phyloP scores from a whole-genome alignment of 2,797 vertebrate genomes.

The Distichodus sexfasciatus region DNA sequence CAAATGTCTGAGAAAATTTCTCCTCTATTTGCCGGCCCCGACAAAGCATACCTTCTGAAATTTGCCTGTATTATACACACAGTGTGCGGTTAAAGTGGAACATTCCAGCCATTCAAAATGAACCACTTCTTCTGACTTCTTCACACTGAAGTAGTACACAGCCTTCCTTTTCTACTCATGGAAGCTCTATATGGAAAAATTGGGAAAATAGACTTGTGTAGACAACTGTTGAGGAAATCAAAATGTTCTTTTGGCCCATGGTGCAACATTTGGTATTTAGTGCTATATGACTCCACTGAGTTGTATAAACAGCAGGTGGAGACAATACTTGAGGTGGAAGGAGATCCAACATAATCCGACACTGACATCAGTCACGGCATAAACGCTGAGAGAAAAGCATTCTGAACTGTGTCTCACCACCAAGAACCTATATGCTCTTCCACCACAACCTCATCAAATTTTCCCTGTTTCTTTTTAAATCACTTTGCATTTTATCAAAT shows the following conservation, averaged over 20 bases:
- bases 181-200: not conserved
- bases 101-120: conserved; percentile 45
- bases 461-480: not conserved
- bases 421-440: not conserved
- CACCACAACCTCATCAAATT: not conserved
- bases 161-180: not conserved
- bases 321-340: conserved; percentile 39
- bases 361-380: conserved; percentile 65
- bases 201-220: not conserved
- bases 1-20: not conserved
- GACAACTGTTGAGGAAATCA: not conserved
- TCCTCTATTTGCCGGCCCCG: not conserved
- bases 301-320: conserved; percentile 43
- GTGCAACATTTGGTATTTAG: conserved; percentile 24
- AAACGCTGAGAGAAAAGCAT: conserved; percentile 50
- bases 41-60: not conserved
- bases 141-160: not conserved
- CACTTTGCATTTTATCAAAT: conserved; percentile 7
- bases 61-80: not conserved
- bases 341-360: conserved; percentile 63
- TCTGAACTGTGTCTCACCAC: conserved; percentile 57
- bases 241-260: not conserved
- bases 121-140: conserved; percentile 62
- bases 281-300: conserved; percentile 54
- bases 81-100: conserved; percentile 27